phyloP scores from a whole-genome alignment of 1,140 invertebrate species.

The Samia ricini region DNA sequence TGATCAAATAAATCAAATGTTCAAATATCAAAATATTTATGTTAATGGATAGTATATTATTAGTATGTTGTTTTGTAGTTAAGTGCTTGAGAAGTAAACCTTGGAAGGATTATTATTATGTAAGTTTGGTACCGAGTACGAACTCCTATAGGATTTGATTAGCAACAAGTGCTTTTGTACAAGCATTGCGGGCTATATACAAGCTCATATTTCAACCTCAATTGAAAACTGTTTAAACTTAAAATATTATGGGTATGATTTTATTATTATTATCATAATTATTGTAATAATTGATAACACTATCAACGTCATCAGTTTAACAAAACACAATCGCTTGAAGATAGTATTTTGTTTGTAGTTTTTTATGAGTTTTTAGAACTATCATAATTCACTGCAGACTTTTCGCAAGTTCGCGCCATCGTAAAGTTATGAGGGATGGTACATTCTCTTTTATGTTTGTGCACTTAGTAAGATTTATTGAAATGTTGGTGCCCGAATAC shows the following conservation, averaged over 20 bases:
- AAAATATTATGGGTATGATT: not conserved
- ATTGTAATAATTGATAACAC: not conserved
- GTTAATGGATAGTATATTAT: too few species aligned
- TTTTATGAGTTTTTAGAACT: not conserved
- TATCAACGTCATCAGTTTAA: not conserved
- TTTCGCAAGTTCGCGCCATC: not conserved
- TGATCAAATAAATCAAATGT: too few species aligned
- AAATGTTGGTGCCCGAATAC: not conserved
- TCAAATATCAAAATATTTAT: too few species aligned
- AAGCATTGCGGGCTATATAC: slow-evolving; percentile 8
- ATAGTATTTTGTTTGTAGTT: not conserved
- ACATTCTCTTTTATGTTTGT: not conserved
- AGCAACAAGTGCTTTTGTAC: slow-evolving; percentile 9
- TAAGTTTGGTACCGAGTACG: not conserved
- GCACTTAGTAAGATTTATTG: not conserved
- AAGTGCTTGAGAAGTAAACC: too few species aligned
- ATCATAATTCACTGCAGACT: not conserved
- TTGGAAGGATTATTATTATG: not conserved
- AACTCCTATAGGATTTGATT: slow-evolving; percentile 4
- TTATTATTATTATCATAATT: not conserved
- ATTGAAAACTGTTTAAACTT: not conserved
- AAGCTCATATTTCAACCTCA: too few species aligned
- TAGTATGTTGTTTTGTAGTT: too few species aligned
- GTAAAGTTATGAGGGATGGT: not conserved
- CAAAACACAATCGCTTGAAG: not conserved